Percentiles rank a stretch among this genome's conserved stretches.
phyloP scores from a whole-genome alignment of 2,113 vertebrate species.

The Murina feae region DNA sequence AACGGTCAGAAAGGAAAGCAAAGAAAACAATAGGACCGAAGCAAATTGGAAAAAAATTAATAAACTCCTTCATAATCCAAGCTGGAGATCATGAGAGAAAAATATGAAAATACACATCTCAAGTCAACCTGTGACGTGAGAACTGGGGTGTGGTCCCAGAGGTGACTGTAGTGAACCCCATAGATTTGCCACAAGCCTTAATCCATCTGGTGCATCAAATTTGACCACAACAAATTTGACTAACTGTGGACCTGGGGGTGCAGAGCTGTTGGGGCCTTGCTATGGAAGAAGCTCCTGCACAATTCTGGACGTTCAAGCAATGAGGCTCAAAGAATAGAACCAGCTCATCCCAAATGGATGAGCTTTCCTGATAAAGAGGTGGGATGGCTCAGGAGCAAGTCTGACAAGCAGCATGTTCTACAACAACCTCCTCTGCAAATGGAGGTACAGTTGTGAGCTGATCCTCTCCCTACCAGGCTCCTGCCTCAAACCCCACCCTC shows the following conservation, averaged over 20 bases:
- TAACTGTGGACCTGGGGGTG: constrained; percentile 12
- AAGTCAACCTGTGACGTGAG: background rate
- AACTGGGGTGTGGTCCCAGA: background rate
- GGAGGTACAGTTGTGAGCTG: constrained; percentile 63
- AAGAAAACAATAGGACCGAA: background rate
- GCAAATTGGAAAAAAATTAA: background rate
- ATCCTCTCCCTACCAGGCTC: background rate
- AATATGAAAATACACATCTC: background rate
- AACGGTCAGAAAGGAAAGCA: background rate
- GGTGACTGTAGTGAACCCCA: background rate
- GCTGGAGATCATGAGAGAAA: background rate
- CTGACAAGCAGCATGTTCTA: constrained; percentile 67
- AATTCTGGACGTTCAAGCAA: constrained; percentile 67
- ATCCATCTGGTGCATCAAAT: background rate
- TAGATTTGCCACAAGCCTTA: background rate
- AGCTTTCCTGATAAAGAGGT: constrained; percentile 69
- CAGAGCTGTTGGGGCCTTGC: background rate
- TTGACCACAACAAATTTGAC: background rate
- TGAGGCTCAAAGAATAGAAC: constrained; percentile 66
- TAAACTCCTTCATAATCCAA: background rate
- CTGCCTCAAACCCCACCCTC: background rate
- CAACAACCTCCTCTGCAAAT: constrained; percentile 65
- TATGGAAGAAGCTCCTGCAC: constrained; percentile 16
- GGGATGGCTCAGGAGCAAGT: constrained; percentile 64
- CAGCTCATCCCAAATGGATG: constrained; percentile 64